Conservation (phyloP, 2,113 vertebrate species). For the Chaetura pelagica region DNA sequence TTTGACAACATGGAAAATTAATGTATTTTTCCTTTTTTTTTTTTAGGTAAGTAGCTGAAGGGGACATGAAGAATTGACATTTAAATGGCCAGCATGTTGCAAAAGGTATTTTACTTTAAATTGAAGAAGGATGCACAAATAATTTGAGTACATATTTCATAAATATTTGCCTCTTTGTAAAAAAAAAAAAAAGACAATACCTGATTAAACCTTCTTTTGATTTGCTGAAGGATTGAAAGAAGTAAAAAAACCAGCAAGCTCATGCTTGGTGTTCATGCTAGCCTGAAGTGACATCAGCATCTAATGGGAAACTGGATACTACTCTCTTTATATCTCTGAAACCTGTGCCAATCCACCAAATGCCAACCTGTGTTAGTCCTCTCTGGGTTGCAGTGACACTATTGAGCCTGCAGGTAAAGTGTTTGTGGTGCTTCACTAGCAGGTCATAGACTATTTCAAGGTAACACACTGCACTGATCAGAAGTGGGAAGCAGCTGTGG, state of each 20-base stretch:
- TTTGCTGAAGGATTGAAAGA: background rate
- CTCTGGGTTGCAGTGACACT: background rate
- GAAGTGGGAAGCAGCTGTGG: background rate
- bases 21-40: background rate
- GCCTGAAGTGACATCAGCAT: background rate
- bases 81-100: conserved; percentile 83
- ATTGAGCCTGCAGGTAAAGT: fast-evolving
- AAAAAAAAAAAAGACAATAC: background rate
- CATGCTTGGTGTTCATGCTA: background rate
- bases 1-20: background rate
- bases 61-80: conserved; percentile 77
- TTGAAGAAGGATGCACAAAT: background rate
- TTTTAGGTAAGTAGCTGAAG: conserved; percentile 83
- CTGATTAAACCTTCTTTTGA: background rate
- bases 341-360: fast-evolving
- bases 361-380: no score
- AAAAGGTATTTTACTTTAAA: conserved; percentile 78
- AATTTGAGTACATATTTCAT: background rate
- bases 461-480: fast-evolving
- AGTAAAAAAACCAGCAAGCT: background rate
- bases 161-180: background rate
- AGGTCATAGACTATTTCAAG: background rate
- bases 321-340: background rate
- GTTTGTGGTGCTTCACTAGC: background rate
- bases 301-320: background rate